Conservation (phyloP, 2,113 vertebrate genomes). For the Actenoides lindsayi region DNA sequence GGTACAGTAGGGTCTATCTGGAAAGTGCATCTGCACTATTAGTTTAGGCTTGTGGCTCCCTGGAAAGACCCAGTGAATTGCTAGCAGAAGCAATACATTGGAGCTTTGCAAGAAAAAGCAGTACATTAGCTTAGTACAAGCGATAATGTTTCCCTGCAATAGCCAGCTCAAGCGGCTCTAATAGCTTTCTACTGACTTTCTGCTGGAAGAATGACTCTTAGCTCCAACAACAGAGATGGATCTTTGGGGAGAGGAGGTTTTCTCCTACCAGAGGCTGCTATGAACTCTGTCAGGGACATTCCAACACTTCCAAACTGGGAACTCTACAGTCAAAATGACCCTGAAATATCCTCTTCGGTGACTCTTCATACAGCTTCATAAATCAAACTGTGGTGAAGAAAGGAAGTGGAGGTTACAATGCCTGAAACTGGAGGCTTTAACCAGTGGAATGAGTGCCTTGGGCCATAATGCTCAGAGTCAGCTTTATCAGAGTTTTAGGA, state of each 20-base stretch:
- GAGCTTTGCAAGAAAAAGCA: not conserved
- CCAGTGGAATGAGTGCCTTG: not conserved
- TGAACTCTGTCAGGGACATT: not conserved
- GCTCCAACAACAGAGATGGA: not conserved
- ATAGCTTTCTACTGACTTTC: conserved; percentile 6
- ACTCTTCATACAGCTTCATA: not conserved
- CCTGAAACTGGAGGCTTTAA: not conserved
- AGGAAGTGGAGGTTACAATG: not conserved
- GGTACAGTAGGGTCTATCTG: not conserved
- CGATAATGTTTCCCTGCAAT: not conserved
- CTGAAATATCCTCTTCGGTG: not conserved
- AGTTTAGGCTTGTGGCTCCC: conserved; percentile 1
- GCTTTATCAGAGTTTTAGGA: not conserved
- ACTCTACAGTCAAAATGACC: not conserved
- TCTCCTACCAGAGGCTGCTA: not conserved
- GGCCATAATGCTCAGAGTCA: fast-evolving
- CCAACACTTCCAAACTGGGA: not conserved
- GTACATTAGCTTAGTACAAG: not conserved
- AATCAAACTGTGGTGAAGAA: not conserved
- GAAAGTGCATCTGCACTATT: not conserved
- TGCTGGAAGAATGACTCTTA: conserved; percentile 2
- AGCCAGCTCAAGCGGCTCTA: not conserved
- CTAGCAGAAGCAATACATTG: not conserved
- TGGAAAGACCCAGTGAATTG: not conserved
- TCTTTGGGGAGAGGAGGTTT: not conserved